A percentile compares a stretch with the other conserved stretches of the same genome.
phyloP scores from a whole-genome alignment of 1,140 invertebrate species.

The Aphelinus certus region DNA sequence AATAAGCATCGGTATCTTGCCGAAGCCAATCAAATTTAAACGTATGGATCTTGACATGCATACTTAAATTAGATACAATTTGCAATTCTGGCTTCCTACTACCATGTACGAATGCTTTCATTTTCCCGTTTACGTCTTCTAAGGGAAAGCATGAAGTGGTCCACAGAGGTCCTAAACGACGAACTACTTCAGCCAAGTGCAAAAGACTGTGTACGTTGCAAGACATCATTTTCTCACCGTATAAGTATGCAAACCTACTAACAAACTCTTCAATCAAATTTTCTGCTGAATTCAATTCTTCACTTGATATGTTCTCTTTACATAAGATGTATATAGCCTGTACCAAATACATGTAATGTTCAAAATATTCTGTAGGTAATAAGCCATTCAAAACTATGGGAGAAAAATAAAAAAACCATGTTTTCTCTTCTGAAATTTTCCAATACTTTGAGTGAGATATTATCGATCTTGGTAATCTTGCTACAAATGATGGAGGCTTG shows the following conservation, averaged over 20 bases:
- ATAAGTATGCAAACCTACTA: slow-evolving; percentile 35
- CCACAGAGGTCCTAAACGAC: slow-evolving; percentile 39
- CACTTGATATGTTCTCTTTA: slow-evolving; percentile 32
- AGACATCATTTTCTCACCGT: slow-evolving; percentile 32
- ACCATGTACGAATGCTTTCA: neutral
- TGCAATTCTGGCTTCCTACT: slow-evolving; percentile 9
- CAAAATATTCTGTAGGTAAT: slow-evolving; percentile 31
- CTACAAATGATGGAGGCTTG: slow-evolving; percentile 36
- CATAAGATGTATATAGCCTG: slow-evolving; percentile 30
- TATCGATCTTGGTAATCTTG: slow-evolving; percentile 38
- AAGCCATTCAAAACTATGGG: slow-evolving; percentile 27
- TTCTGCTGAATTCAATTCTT: slow-evolving; percentile 28
- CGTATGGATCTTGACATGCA: neutral
- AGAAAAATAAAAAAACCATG: slow-evolving; percentile 33
- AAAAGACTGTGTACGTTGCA: slow-evolving; percentile 39
- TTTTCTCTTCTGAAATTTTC: slow-evolving; percentile 41
- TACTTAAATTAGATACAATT: slow-evolving; percentile 11
- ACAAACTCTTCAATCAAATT: slow-evolving; percentile 37
- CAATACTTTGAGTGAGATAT: slow-evolving; percentile 38
- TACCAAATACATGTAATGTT: slow-evolving; percentile 33
- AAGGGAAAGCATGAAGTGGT: slow-evolving; percentile 18
- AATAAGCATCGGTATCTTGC: neutral
- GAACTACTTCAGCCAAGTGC: slow-evolving; percentile 37
- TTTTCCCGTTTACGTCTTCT: slow-evolving; percentile 10
- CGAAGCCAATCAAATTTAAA: slow-evolving; percentile 2